Conservation (phyloP, 2,797 vertebrate species). For the Bucorvus abyssinicus region DNA sequence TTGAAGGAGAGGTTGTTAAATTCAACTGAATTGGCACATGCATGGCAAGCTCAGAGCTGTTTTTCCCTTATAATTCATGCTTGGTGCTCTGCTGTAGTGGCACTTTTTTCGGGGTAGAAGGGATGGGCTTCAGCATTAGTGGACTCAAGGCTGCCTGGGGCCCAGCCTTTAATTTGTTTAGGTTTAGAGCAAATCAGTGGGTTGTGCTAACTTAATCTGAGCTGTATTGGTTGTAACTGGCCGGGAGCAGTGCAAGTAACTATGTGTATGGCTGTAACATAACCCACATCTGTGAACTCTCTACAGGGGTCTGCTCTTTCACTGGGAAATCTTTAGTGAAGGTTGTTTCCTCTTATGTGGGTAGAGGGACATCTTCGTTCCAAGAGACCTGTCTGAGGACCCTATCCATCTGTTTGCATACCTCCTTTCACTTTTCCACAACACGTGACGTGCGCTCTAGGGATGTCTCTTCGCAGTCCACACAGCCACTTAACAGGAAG, state of each 20-base stretch:
- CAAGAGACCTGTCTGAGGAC: background rate
- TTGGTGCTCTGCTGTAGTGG: background rate
- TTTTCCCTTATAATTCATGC: background rate
- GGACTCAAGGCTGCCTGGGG: background rate
- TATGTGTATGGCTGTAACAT: background rate
- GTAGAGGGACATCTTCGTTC: slow-evolving; percentile 6
- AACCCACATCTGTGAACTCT: slow-evolving; percentile 9
- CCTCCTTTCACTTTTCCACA: background rate
- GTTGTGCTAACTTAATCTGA: background rate
- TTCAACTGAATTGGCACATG: background rate
- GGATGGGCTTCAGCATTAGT: background rate
- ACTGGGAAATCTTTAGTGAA: background rate
- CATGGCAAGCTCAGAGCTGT: background rate
- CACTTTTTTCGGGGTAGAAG: background rate
- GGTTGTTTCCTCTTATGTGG: slow-evolving; percentile 24
- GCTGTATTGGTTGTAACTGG: background rate
- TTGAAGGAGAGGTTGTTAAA: background rate
- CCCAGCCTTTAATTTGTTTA: background rate
- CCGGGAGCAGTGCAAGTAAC: background rate
- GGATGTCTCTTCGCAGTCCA: background rate
- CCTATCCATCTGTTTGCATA: slow-evolving; percentile 7
- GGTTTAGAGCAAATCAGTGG: background rate
- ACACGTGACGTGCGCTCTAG: background rate
- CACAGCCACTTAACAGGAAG: background rate
- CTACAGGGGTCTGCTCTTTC: background rate